Evolutionary conservation across 2,113 vertebrate genomes (phyloP).

Genomic region (Anhinga rufa): DNA sequence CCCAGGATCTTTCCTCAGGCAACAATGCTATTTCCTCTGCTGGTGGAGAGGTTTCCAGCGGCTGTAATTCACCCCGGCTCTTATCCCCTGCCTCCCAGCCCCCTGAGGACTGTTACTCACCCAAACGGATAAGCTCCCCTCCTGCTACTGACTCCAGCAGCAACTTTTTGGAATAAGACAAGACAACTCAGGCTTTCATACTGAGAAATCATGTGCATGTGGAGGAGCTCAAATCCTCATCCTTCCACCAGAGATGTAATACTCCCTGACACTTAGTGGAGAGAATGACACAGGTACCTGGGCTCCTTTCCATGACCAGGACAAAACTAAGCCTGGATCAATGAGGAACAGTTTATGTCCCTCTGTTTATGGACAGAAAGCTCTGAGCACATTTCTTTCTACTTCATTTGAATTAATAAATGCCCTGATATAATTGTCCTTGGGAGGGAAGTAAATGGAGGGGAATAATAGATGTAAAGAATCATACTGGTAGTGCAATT

Average conservation of each 20-base stretch:
- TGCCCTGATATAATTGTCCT: not conserved
- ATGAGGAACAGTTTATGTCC: not conserved
- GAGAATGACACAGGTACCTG: not conserved
- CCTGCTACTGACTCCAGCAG: not conserved
- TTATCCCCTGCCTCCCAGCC: not conserved
- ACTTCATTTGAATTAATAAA: not conserved
- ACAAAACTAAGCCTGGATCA: not conserved
- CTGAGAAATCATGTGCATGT: not conserved
- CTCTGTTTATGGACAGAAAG: not conserved
- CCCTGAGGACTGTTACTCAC: not conserved
- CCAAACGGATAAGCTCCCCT: not conserved
- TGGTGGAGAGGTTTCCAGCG: not conserved
- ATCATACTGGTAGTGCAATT: not conserved
- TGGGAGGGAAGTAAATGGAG: not conserved
- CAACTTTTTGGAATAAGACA: not conserved
- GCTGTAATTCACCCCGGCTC: not conserved
- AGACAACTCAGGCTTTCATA: not conserved
- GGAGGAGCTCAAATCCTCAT: not conserved
- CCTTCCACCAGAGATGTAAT: not conserved
- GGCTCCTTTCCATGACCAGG: not conserved
- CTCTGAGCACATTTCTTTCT: not conserved
- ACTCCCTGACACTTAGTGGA: not conserved
- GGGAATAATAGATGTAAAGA: not conserved
- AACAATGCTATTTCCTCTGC: not conserved
- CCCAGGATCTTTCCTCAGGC: not conserved